phyloP scores from a whole-genome alignment of 1,140 invertebrate species.

The Cataglyphis hispanica region DNA sequence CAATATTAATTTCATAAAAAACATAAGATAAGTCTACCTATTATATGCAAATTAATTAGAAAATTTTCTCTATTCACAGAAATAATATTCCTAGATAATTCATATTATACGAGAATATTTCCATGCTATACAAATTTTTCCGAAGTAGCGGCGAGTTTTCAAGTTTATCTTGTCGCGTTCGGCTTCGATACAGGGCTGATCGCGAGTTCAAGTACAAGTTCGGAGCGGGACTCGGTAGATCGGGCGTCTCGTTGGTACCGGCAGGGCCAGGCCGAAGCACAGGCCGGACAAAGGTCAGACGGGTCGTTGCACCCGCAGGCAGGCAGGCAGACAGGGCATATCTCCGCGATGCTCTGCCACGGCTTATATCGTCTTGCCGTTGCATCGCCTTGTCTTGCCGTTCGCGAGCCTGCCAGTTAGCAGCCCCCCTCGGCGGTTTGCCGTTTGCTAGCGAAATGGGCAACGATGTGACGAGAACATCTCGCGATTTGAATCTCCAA shows the following conservation, averaged over 20 bases:
- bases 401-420: conserved; percentile 63
- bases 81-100: conserved; percentile 7
- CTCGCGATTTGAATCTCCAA: not conserved
- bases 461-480: not conserved
- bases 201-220: conserved; percentile 43
- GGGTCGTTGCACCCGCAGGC: conserved; percentile 86
- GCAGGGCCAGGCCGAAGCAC: conserved; percentile 82
- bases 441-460: conserved; percentile 21
- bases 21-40: not conserved
- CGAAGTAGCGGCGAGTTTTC: conserved; percentile 34
- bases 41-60: not conserved
- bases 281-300: conserved; percentile 85
- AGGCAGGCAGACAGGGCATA: conserved; percentile 85
- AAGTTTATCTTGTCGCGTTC: conserved; percentile 47
- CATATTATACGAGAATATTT: not conserved
- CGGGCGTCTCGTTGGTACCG: conserved; percentile 74
- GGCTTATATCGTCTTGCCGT: conserved; percentile 55
- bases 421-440: conserved; percentile 64
- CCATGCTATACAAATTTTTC: not conserved
- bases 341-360: conserved; percentile 79
- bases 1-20: not conserved
- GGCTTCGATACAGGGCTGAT: conserved; percentile 27
- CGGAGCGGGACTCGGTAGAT: conserved; percentile 59
- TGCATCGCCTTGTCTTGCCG: conserved; percentile 66
- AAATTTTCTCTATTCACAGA: not conserved